phyloP scores from a whole-genome alignment of 2,113 vertebrate species.

The Theropithecus gelada region DNA sequence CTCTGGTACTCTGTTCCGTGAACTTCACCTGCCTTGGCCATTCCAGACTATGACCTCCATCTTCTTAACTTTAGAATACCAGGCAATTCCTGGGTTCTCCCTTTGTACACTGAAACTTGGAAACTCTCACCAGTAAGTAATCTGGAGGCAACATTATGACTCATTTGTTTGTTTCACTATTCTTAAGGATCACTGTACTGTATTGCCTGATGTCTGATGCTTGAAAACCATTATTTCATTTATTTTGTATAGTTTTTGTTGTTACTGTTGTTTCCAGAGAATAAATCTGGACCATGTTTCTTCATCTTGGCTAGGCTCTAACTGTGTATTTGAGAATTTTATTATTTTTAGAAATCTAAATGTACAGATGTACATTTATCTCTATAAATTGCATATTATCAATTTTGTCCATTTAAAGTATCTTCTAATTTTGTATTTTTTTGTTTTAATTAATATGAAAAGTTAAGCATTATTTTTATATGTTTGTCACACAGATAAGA shows the following conservation, averaged over 20 bases:
- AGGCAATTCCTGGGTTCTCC: neutral
- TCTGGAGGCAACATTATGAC: neutral
- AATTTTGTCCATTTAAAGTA: neutral
- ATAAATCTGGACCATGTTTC: neutral
- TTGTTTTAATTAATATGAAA: neutral
- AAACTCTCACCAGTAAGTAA: neutral
- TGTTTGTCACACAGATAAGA: neutral
- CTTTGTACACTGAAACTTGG: neutral
- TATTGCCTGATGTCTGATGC: neutral
- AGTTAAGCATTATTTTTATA: neutral
- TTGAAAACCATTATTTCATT: neutral
- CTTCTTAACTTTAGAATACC: neutral
- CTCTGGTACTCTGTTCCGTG: neutral
- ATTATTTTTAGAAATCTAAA: neutral
- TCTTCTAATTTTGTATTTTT: neutral
- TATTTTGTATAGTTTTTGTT: neutral
- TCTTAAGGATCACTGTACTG: neutral
- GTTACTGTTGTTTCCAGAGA: neutral
- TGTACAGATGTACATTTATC: neutral
- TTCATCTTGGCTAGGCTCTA: neutral
- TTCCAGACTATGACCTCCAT: neutral
- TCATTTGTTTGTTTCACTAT: neutral
- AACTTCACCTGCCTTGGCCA: neutral
- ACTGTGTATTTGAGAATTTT: neutral
- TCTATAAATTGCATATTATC: neutral